Evolutionary conservation across 2,113 vertebrate species (phyloP).

Genomic region (Hymenochirus boettgeri): DNA sequence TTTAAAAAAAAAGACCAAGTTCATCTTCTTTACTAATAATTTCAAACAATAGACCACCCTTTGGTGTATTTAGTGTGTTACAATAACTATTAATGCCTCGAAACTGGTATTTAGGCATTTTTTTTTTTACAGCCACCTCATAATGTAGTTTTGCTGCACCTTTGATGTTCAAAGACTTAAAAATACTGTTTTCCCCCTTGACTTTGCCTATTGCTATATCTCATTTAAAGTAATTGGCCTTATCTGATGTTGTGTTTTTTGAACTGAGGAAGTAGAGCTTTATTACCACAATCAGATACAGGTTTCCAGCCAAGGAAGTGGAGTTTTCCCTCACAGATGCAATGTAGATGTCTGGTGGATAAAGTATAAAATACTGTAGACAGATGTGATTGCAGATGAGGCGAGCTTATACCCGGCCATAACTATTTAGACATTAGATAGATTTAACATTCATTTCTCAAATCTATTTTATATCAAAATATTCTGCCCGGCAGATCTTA

Average conservation of each 20-base stretch:
- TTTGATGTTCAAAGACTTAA: constrained; percentile 87
- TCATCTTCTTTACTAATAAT: too few relatives aligned
- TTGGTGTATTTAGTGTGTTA: constrained; percentile 52
- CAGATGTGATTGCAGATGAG: constrained; percentile 71
- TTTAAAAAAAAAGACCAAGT: too few relatives aligned
- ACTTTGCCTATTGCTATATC: constrained; percentile 70
- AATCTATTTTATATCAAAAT: too few relatives aligned
- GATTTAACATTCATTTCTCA: too few relatives aligned
- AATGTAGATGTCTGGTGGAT: constrained; percentile 70
- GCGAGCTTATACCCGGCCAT: constrained; percentile 62
- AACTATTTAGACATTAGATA: too few relatives aligned
- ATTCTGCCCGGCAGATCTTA: too few relatives aligned
- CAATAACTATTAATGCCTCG: constrained; percentile 63
- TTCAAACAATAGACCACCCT: constrained; percentile 16
- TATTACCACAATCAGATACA: constrained; percentile 85
- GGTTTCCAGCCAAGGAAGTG: constrained; percentile 75
- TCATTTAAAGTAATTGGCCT: constrained; percentile 86
- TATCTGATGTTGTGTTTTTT: constrained; percentile 73
- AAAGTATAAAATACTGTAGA: constrained; percentile 75
- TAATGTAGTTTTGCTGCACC: constrained; percentile 70
- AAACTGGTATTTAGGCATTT: constrained; percentile 72
- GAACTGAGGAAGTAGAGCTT: constrained; percentile 78
- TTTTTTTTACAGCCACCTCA: constrained; percentile 65
- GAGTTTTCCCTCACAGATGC: constrained; percentile 74
- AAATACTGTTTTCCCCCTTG: too few relatives aligned